phyloP scores from a whole-genome alignment of 2,888 invertebrate genomes.

The Pimpla rufipes region DNA sequence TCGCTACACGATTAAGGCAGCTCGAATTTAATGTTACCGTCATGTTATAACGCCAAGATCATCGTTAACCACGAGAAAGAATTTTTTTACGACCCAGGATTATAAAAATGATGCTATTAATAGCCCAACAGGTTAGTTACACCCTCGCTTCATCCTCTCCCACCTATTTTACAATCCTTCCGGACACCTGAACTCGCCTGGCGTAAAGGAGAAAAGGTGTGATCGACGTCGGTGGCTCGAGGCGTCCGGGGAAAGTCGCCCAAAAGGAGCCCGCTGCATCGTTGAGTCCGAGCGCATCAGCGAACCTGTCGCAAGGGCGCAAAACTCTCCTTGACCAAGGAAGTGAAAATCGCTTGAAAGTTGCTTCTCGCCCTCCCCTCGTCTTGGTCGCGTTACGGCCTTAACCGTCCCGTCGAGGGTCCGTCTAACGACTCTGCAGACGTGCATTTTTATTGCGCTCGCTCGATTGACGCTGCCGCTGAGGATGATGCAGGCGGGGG shows the following conservation, averaged over 20 bases:
- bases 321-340: slow-evolving; percentile 60
- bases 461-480: slow-evolving; percentile 70
- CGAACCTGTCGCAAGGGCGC: not conserved
- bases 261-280: slow-evolving; percentile 6
- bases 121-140: no score
- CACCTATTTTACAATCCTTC: not conserved
- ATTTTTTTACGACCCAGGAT: no score
- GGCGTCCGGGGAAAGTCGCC: not conserved
- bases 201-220: not conserved
- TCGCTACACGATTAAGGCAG: not conserved
- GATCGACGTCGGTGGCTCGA: not conserved
- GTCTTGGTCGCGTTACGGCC: not conserved
- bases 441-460: slow-evolving; percentile 73
- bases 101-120: not conserved
- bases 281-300: not conserved
- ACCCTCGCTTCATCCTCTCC: not conserved
- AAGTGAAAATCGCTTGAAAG: slow-evolving; percentile 60
- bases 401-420: slow-evolving; percentile 34
- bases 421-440: slow-evolving; percentile 32
- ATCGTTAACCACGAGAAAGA: not conserved
- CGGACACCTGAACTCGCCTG: not conserved
- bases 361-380: slow-evolving; percentile 20
- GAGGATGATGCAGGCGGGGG: slow-evolving; percentile 6
- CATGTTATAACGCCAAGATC: not conserved
- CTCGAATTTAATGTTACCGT: not conserved